These are phyloP conservation scores for Odiellus spinosus DNA, from an alignment of 2,888 invertebrate genomes.

Conservation along the genomic window DNA sequence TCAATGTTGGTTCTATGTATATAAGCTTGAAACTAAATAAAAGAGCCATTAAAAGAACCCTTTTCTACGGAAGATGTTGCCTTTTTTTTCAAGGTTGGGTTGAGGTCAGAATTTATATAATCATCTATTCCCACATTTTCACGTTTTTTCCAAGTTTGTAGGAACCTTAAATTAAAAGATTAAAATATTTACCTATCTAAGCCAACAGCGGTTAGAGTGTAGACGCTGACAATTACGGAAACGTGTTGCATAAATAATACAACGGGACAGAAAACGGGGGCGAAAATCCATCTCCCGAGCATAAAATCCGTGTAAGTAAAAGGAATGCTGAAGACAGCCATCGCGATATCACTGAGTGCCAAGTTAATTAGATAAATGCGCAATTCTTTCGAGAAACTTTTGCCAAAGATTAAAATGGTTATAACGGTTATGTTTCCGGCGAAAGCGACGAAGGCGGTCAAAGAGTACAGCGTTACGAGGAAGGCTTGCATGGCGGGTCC, in stretches of 20 bases:
- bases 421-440: constrained; percentile 33
- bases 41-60: too few species aligned
- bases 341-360: constrained; percentile 71
- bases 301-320: constrained; percentile 43
- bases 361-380: constrained; percentile 53
- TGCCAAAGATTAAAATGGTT: constrained; percentile 31
- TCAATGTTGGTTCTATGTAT: too few species aligned
- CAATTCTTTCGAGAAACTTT: constrained; percentile 25
- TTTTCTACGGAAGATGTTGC: too few species aligned
- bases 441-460: constrained; percentile 32
- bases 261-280: constrained; percentile 33
- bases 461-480: constrained; percentile 31
- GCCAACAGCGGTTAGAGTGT: constrained; percentile 34
- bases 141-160: too few species aligned
- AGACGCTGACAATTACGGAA: constrained; percentile 31
- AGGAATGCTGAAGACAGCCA: constrained; percentile 77
- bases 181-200: constrained; percentile 32
- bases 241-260: constrained; percentile 34
- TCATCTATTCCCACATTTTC: too few species aligned
- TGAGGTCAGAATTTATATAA: too few species aligned
- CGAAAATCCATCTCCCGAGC: constrained; percentile 32
- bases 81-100: too few species aligned
- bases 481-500: constrained; percentile 18
- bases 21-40: too few species aligned
- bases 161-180: too few species aligned